Base-by-base conservation (phyloP, 2,113 vertebrate species). In the Vidua chalybeata region DNA sequence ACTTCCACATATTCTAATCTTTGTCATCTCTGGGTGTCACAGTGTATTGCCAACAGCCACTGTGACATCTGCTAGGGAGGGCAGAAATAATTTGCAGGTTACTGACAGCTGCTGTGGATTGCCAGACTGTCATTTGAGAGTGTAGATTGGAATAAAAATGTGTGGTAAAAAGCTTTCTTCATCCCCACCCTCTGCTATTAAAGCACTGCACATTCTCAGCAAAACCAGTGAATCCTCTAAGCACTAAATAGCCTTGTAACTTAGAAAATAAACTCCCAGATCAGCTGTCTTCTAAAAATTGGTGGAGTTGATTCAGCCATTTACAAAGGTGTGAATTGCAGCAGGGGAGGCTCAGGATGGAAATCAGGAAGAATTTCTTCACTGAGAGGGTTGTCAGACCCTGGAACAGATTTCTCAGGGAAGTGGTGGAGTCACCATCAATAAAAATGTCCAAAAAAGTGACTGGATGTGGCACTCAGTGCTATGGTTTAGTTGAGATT, bases 1-100 rank as follows among this genome's bases (percentile, higher is more conserved):
- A 69, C 62, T 96, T 96, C 84, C 27, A 5, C 64, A 64, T 90
- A 87, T 87, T 97, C 91, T 95, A 75, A 78, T 87, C 46, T 76
- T 81, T 58, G 45, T 55, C 84, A 88, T 91, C 72, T 84, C 93
- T 59, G 52, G 59, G 93, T 68, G 43, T 97, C 69, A 61, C 69
- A 85, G 58, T 41, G 45, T 46, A 71, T 56, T 90, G n/a, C 72
- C 79, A 82, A 30, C 7, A 52, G 45, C 61, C 82, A 88, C 66
- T 26, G 67, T 84, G 92, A 87, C 95, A 97, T 93, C 96, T 97
- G 95, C 90, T 87, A 82, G 51, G 33, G 37, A 92, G 83, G 68
- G 75, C 26, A 35, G 84, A 91, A 96, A 97, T 90, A 64, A 95
- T 96, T 76, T 96, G 74, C 69, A 89, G 82, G 66, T 56, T 95